These are phyloP conservation scores for Sula dactylatra DNA, from an alignment of 2,113 vertebrate genomes.

Conservation along the genomic window DNA sequence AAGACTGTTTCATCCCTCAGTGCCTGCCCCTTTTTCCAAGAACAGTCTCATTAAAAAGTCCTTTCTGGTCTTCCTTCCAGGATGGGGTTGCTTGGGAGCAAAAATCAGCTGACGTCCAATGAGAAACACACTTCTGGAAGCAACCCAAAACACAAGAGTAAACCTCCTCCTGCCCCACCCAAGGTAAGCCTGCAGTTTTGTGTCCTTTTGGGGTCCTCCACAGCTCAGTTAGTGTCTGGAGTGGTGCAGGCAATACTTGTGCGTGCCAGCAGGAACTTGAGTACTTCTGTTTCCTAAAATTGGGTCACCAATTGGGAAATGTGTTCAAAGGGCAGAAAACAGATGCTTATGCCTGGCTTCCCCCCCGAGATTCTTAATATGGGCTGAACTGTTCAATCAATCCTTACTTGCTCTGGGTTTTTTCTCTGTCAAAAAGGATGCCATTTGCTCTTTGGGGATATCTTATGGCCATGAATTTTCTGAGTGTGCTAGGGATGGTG, in stretches of 20 bases:
- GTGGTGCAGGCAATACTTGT: neutral
- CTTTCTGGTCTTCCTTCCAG: neutral
- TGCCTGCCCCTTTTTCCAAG: neutral
- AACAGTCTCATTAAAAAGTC: neutral
- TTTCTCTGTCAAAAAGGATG: neutral
- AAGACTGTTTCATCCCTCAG: neutral
- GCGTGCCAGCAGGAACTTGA: neutral
- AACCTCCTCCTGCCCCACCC: neutral
- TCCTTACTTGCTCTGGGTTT: neutral
- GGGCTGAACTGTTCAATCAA: neutral
- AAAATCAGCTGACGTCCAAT: neutral
- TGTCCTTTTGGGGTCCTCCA: neutral
- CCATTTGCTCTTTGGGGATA: neutral
- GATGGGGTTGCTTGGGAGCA: constrained; percentile 52
- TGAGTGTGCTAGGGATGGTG: neutral
- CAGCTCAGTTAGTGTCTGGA: neutral
- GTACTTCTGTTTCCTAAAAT: neutral
- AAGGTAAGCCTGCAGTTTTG: constrained; percentile 1
- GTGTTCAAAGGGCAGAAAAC: neutral
- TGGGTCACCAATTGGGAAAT: neutral
- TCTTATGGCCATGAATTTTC: neutral
- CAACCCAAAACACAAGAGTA: neutral
- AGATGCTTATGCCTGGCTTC: neutral
- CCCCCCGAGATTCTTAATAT: neutral
- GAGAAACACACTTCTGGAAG: constrained; percentile 6